A percentile compares a stretch with the other conserved stretches of the same genome.
These are phyloP conservation scores for Remorina albescens DNA, from an alignment of 2,797 vertebrate species.

Conservation along the genomic window DNA sequence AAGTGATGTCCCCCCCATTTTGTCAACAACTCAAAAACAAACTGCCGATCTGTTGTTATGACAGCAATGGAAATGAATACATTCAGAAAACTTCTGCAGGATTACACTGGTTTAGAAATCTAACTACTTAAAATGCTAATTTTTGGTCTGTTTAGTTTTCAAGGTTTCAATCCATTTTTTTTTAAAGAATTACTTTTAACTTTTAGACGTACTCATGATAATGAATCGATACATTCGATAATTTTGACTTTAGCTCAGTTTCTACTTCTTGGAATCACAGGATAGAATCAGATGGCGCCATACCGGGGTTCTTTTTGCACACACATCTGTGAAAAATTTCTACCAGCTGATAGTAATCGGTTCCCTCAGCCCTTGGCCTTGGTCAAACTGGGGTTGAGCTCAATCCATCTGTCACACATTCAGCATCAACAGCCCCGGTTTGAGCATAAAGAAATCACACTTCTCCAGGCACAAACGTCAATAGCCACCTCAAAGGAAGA, in stretches of 20 bases:
- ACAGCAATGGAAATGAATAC: constrained; percentile 1
- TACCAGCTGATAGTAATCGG: constrained; percentile 6
- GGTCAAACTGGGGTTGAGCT: constrained; percentile 4
- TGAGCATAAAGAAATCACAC: constrained; percentile 33
- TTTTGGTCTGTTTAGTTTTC: constrained; percentile 5
- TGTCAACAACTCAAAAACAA: constrained; percentile 24
- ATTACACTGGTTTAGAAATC: neutral
- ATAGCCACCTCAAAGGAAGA: constrained; percentile 12
- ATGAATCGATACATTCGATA: neutral
- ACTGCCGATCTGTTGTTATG: constrained; percentile 25
- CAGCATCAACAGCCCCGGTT: neutral
- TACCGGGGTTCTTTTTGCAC: neutral
- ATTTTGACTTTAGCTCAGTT: neutral
- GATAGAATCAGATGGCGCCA: no score
- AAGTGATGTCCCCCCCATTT: constrained; percentile 18
- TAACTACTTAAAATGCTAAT: neutral
- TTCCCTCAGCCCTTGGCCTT: neutral
- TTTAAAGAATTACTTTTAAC: neutral
- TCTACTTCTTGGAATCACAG: neutral
- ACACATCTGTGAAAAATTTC: constrained; percentile 21
- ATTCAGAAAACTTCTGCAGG: neutral
- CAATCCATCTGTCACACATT: constrained; percentile 4
- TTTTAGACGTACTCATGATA: neutral
- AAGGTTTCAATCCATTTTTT: neutral
- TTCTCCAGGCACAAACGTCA: constrained; percentile 13